Evolutionary conservation across 2,113 vertebrate genomes (phyloP).

Genomic region (Charadrius vociferus): DNA sequence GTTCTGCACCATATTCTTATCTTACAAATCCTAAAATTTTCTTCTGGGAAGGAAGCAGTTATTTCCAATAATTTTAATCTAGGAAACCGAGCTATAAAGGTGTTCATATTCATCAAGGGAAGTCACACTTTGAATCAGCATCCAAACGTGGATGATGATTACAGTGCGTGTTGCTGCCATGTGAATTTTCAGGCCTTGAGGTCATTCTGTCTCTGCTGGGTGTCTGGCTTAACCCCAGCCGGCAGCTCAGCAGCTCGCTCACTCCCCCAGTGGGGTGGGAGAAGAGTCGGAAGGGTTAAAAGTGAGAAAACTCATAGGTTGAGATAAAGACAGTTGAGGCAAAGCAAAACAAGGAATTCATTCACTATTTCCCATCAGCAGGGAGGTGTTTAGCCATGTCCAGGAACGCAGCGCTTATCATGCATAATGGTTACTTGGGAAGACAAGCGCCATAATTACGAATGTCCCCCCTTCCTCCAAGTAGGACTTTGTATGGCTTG

Average conservation of each 20-base stretch:
- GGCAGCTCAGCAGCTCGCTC: rapidly evolving
- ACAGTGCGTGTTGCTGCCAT: not conserved
- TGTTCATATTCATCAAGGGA: not conserved
- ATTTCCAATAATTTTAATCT: not conserved
- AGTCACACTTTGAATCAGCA: not conserved
- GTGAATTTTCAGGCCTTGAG: not conserved
- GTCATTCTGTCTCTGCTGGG: not conserved
- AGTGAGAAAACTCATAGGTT: not conserved
- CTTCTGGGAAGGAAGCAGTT: not conserved
- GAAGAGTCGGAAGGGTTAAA: not conserved
- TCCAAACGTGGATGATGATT: not conserved
- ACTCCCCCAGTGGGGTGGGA: not conserved
- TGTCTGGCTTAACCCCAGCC: not conserved
- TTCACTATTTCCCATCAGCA: rapidly evolving
- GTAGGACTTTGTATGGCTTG: rapidly evolving
- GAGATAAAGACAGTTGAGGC: not conserved
- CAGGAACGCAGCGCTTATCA: not conserved
- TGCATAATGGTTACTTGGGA: rapidly evolving
- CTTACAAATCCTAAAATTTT: not conserved
- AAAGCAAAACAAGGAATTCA: not conserved
- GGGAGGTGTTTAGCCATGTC: not conserved
- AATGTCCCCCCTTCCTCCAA: not conserved
- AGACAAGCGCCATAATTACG: rapidly evolving
- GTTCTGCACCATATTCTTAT: not conserved
- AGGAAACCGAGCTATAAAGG: not conserved